Percentiles rank a stretch among this genome's conserved stretches.
Evolutionary conservation across 2,797 vertebrate species (phyloP).

Genomic region (Artibeus jamaicensis): DNA sequence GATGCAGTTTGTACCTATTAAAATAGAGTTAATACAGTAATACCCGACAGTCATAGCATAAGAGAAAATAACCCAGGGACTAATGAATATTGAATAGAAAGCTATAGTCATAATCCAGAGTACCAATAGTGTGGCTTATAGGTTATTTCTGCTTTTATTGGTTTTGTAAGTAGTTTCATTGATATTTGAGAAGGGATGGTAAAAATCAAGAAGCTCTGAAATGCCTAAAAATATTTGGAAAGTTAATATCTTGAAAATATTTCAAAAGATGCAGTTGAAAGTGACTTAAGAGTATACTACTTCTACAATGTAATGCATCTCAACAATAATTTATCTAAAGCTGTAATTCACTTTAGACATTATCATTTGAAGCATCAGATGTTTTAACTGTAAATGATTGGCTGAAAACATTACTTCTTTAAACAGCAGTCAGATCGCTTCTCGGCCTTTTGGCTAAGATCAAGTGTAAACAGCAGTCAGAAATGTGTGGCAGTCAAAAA

Average conservation of each 20-base stretch:
- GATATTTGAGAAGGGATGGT: background rate
- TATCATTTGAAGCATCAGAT: conserved; percentile 60
- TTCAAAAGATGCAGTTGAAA: background rate
- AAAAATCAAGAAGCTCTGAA: background rate
- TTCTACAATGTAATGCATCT: background rate
- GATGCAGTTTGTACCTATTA: background rate
- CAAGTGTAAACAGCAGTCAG: conserved; percentile 53
- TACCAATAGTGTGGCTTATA: background rate
- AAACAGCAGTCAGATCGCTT: conserved; percentile 53
- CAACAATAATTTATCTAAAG: conserved; percentile 70
- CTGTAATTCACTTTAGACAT: conserved; percentile 68
- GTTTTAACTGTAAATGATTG: conserved; percentile 64
- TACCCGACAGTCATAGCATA: background rate
- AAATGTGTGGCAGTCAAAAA: conserved; percentile 43
- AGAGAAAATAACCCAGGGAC: background rate
- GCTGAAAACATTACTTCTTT: conserved; percentile 59
- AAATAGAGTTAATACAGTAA: background rate
- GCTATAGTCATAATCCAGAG: background rate
- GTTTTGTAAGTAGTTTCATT: background rate
- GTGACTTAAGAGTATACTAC: conserved; percentile 33
- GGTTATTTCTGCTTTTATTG: background rate
- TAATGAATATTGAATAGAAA: background rate
- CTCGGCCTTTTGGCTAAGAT: too few relatives aligned
- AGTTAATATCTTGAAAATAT: conserved; percentile 32
- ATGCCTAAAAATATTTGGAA: conserved; percentile 42